phyloP scores from a whole-genome alignment of 2,113 vertebrate genomes.

The Ictidomys tridecemlineatus region DNA sequence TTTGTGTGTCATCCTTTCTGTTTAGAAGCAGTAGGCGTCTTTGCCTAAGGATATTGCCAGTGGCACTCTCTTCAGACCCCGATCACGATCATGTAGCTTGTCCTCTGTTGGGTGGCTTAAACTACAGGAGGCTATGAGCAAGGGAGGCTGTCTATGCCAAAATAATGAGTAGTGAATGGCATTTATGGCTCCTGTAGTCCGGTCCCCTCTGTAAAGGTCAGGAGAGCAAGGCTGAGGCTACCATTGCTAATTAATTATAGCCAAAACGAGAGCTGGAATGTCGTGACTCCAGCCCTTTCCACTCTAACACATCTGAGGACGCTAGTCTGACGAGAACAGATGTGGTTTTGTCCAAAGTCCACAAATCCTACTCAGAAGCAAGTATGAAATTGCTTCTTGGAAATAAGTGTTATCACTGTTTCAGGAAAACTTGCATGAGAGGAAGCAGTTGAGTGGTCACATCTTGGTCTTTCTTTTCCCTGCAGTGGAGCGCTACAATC shows the following conservation, averaged over 20 bases:
- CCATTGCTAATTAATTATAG: neutral
- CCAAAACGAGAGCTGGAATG: neutral
- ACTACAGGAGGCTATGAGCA: neutral
- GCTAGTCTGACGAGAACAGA: neutral
- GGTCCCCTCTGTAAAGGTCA: neutral
- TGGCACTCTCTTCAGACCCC: neutral
- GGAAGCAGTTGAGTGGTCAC: neutral
- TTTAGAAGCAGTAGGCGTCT: neutral
- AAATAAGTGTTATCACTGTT: neutral
- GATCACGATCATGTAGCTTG: neutral
- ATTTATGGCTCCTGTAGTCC: neutral
- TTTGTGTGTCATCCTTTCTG: neutral
- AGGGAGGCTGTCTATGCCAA: neutral
- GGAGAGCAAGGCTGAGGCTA: neutral
- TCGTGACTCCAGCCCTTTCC: neutral
- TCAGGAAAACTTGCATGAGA: neutral
- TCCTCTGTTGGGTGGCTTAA: slow-evolving; percentile 32
- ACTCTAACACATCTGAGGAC: neutral
- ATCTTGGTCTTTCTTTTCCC: slow-evolving; percentile 20
- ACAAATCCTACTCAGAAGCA: neutral
- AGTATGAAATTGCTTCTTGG: neutral
- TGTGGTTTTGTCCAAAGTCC: too few species aligned
- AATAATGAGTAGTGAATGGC: neutral
- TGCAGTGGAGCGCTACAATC: slow-evolving; percentile 98
- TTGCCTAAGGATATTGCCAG: neutral